Percentiles rank a stretch among this genome's conserved stretches.
Evolutionary conservation across 2,888 invertebrate species (phyloP).

Genomic region (Drosophila maculinotata): DNA sequence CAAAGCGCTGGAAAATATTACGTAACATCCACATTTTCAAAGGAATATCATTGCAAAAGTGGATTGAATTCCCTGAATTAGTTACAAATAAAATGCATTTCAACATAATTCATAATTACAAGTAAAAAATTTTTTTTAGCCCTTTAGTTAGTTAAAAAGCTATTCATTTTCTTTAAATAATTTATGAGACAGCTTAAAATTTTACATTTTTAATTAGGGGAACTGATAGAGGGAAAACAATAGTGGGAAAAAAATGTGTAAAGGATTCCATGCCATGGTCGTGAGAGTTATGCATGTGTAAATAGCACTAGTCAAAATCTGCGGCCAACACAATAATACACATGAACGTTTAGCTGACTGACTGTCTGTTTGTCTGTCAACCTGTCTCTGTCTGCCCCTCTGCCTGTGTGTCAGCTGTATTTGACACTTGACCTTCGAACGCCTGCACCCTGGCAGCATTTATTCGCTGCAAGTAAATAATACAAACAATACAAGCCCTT

Average conservation of each 20-base stretch:
- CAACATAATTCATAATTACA: conserved; percentile 26
- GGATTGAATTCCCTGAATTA: conserved; percentile 17
- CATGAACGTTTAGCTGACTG: conserved; percentile 35
- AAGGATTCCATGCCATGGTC: conserved; percentile 4
- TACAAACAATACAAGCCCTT: conserved; percentile 40
- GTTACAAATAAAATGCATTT: conserved; percentile 26
- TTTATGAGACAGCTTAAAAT: conserved; percentile 40
- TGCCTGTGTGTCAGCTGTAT: conserved; percentile 41
- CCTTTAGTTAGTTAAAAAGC: conserved; percentile 4
- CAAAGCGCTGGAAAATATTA: conserved; percentile 13
- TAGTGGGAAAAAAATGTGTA: not conserved
- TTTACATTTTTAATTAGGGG: conserved; percentile 29
- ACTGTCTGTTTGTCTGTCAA: conserved; percentile 22
- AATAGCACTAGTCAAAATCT: conserved; percentile 45
- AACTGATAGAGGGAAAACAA: conserved; percentile 28
- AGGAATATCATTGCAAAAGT: not conserved
- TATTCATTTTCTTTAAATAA: conserved; percentile 30
- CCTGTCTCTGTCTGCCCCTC: conserved; percentile 17
- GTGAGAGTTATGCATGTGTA: conserved; percentile 14
- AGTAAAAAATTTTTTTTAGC: conserved; percentile 16
- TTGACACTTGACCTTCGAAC: conserved; percentile 68
- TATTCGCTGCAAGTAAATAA: conserved; percentile 44
- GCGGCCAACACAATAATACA: conserved; percentile 50
- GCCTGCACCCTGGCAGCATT: conserved; percentile 13
- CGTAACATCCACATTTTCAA: conserved; percentile 2